Base-by-base conservation (phyloP, 2,797 vertebrate species). In the Prionace glauca region DNA sequence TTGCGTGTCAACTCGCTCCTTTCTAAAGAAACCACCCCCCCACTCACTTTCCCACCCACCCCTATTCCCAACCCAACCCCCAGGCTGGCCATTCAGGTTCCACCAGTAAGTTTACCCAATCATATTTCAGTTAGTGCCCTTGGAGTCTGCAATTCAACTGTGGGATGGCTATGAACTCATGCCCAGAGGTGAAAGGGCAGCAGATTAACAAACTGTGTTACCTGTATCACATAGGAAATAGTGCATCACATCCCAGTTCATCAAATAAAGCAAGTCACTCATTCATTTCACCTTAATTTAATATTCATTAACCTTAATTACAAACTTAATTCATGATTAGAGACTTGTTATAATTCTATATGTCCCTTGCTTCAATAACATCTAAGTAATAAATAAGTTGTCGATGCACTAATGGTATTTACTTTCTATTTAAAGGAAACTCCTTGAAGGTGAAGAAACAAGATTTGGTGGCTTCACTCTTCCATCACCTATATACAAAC, bases 371-470 rank as follows among this genome's bases (percentile, higher is more conserved):
- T 60, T 88, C 86, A 88, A 60, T 60, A 60, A 60, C 86, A 22
- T 69, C 10, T 69, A 22, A 65, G 16, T 56, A n/a, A 16, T 92
- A 91, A 60, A 24, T 72, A 45, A 45, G 3, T 71, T 94, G 41
- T 41, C 16, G 26, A 72, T 3, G 26, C 14, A 56, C 26, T 74
- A 60, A 74, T 50, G 45, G 50, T 74, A 74, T 93, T 74, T 94
- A 50, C 26, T 77, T 95, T 95, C 20, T 88, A 45, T 50, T 81
- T 41, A 1, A 84, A 95, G 95, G 72, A 95, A 94, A 93, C 84
- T 69, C 0, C 87, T 67, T 95, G 67, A 95, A 72, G 95, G 71
- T 95, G 79, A 74, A 72, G 95, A 96, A 84, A 96, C 69, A n/a
- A 95, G 90, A 41, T 87, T 95, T 69, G 84, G 65, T 41, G 77